These are phyloP conservation scores for Papilio polytes DNA, from an alignment of 1,140 invertebrate species.

Conservation along the genomic window DNA sequence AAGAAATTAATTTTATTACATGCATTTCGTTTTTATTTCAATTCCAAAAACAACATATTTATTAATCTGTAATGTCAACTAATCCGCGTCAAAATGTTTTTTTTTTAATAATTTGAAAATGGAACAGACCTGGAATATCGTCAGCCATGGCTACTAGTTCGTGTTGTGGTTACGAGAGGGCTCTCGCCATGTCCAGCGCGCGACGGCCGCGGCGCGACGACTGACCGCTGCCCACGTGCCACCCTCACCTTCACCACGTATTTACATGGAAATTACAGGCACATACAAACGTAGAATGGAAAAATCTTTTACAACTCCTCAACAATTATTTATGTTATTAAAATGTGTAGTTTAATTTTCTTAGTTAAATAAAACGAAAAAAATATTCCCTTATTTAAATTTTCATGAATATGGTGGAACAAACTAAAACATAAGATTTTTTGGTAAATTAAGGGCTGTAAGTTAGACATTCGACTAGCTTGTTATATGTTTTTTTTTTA, in stretches of 20 bases:
- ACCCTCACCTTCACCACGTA: slow-evolving; percentile 55
- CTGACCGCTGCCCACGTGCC: slow-evolving; percentile 75
- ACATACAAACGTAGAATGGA: slow-evolving; percentile 50
- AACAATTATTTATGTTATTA: not conserved
- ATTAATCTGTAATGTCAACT: not conserved
- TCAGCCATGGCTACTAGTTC: slow-evolving; percentile 65
- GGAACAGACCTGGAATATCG: slow-evolving; percentile 74
- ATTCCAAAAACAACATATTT: not conserved
- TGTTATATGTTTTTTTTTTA: too few species aligned
- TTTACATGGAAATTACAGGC: slow-evolving; percentile 45
- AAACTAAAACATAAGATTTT: too few species aligned
- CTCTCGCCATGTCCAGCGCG: slow-evolving; percentile 52
- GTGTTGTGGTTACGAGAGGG: slow-evolving; percentile 17
- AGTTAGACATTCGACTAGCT: too few species aligned
- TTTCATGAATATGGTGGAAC: not conserved
- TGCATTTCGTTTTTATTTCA: not conserved
- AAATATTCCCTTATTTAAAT: not conserved
- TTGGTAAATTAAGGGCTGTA: too few species aligned
- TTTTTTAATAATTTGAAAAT: slow-evolving; percentile 45
- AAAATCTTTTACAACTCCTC: slow-evolving; percentile 18
- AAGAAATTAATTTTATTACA: not conserved
- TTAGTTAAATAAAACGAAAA: not conserved
- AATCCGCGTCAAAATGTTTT: slow-evolving; percentile 17
- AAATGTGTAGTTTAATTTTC: not conserved
- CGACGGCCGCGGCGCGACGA: slow-evolving; percentile 62